These are phyloP conservation scores for Ormyrus thymus DNA, from an alignment of 2,888 invertebrate species.

Conservation along the genomic window DNA sequence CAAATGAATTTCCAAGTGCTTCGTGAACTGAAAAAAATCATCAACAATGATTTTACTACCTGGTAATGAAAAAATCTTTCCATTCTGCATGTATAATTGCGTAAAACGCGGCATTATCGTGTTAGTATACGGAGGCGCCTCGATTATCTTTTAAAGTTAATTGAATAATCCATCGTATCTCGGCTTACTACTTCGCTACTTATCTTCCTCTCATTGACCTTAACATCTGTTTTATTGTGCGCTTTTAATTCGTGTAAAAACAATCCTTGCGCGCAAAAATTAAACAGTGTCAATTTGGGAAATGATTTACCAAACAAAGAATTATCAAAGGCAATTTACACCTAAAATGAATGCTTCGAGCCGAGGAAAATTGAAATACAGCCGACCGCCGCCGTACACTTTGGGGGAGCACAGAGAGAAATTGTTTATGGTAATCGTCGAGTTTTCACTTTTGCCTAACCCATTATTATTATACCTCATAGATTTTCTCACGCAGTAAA, in stretches of 20 bases:
- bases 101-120: too few relatives aligned
- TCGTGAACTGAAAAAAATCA: too few relatives aligned
- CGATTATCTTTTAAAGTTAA: not conserved
- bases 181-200: too few relatives aligned
- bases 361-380: constrained; percentile 27
- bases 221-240: too few relatives aligned
- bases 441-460: constrained; percentile 37
- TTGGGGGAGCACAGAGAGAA: constrained; percentile 18
- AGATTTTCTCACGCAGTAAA: constrained; percentile 31
- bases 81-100: too few relatives aligned
- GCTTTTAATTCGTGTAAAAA: not conserved
- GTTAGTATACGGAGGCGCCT: not conserved
- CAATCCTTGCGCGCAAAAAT: not conserved
- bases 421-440: constrained; percentile 39
- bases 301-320: too few relatives aligned
- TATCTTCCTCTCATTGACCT: too few relatives aligned
- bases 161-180: not conserved
- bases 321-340: too few relatives aligned
- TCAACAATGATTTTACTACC: too few relatives aligned
- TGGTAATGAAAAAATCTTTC: too few relatives aligned
- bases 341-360: too few relatives aligned
- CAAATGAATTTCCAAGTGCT: too few relatives aligned
- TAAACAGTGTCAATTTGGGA: not conserved
- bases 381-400: not conserved
- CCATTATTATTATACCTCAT: constrained; percentile 9